Conservation (phyloP, 2,797 vertebrate genomes). For the Distichodus sexfasciatus region DNA sequence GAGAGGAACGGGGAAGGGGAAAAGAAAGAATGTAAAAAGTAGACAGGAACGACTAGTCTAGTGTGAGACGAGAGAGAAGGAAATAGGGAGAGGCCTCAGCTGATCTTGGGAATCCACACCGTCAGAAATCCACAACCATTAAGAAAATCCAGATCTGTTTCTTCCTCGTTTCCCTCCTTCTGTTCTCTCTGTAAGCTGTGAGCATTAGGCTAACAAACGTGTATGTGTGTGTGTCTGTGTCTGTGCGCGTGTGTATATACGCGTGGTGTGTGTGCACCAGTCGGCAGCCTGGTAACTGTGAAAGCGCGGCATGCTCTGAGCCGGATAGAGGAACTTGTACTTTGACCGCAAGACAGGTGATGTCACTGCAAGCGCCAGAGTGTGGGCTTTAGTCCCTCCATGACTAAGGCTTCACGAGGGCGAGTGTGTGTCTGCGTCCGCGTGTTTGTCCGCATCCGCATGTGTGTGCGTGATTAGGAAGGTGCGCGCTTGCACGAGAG, state of each 20-base stretch:
- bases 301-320: slow-evolving; percentile 58
- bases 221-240: slow-evolving; percentile 23
- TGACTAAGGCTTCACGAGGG: slow-evolving; percentile 34
- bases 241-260: too few relatives aligned
- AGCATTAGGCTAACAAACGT: neutral
- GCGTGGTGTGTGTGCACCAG: slow-evolving; percentile 26
- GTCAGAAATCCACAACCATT: slow-evolving; percentile 56
- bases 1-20: slow-evolving; percentile 5
- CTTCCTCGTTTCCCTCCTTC: slow-evolving; percentile 30
- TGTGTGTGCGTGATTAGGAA: slow-evolving; percentile 30
- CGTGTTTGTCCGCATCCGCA: slow-evolving; percentile 22
- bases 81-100: slow-evolving; percentile 31
- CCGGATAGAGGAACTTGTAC: slow-evolving; percentile 79
- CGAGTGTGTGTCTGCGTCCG: neutral
- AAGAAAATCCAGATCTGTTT: slow-evolving; percentile 61
- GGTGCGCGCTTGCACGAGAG: slow-evolving; percentile 2
- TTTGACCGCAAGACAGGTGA: slow-evolving; percentile 78
- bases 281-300: slow-evolving; percentile 40
- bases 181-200: neutral
- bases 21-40: neutral
- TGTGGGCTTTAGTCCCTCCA: slow-evolving; percentile 61
- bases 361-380: slow-evolving; percentile 67
- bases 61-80: neutral
- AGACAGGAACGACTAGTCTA: slow-evolving; percentile 1
- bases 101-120: slow-evolving; percentile 48